These are phyloP conservation scores for Artibeus lituratus DNA, from an alignment of 2,797 vertebrate genomes.

Conservation along the genomic window DNA sequence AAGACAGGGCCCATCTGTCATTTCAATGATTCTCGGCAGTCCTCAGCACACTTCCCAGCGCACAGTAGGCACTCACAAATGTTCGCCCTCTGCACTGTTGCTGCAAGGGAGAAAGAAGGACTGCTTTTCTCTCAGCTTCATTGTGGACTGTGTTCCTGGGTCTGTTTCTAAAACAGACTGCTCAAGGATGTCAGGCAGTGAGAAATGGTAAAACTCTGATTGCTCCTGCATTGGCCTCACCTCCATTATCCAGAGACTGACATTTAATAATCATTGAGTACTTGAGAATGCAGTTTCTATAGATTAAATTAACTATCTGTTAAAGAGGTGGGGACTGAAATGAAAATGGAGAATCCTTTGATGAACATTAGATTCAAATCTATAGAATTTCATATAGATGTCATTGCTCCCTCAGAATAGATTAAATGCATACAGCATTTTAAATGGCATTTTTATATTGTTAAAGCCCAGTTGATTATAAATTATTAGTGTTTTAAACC, in stretches of 20 bases:
- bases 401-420: conserved; percentile 70
- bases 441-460: conserved; percentile 69
- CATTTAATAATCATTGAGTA: conserved; percentile 57
- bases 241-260: conserved; percentile 36
- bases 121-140: background rate
- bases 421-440: conserved; percentile 74
- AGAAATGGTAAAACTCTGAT: conserved; percentile 11
- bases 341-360: conserved; percentile 60
- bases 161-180: background rate
- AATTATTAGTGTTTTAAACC: conserved; percentile 79
- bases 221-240: background rate
- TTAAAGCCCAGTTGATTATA: conserved; percentile 63
- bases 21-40: background rate
- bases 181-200: background rate
- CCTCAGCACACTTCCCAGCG: background rate
- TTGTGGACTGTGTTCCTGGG: background rate
- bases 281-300: conserved; percentile 34
- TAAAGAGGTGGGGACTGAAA: conserved; percentile 45
- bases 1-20: background rate
- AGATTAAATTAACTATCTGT: conserved; percentile 65
- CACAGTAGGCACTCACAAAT: background rate
- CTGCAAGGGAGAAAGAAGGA: background rate
- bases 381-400: conserved; percentile 69
- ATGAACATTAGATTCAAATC: conserved; percentile 62
- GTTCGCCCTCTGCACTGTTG: background rate